Evolutionary conservation across 2,888 invertebrate species (phyloP).

Genomic region (Sphaerophoria taeniata): DNA sequence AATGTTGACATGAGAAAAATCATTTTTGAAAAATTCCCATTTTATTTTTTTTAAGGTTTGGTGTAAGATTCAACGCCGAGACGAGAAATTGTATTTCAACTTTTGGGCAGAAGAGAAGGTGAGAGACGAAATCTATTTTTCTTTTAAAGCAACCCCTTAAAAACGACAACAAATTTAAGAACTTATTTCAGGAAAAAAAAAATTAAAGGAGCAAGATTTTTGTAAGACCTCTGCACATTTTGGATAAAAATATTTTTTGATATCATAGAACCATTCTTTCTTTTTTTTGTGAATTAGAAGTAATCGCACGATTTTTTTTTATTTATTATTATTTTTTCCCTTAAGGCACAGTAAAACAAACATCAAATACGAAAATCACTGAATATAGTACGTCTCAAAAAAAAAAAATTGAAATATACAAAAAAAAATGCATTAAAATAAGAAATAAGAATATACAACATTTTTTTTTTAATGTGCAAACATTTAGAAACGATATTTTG

Average conservation of each 20-base stretch:
- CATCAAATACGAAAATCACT: slow-evolving; percentile 77
- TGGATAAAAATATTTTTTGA: slow-evolving; percentile 80
- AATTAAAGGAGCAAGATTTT: not conserved
- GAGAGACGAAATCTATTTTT: not conserved
- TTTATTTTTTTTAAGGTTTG: not conserved
- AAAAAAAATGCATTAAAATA: slow-evolving; percentile 31
- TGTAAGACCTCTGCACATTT: slow-evolving; percentile 41
- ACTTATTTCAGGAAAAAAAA: not conserved
- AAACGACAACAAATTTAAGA: not conserved
- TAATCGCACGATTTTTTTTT: slow-evolving; percentile 76
- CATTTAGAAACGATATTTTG: slow-evolving; percentile 53
- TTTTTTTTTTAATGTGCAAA: slow-evolving; percentile 64
- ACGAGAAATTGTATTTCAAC: too few relatives aligned
- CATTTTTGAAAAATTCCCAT: slow-evolving; percentile 30
- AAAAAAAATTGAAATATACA: slow-evolving; percentile 2
- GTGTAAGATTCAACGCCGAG: too few relatives aligned
- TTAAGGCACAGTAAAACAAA: slow-evolving; percentile 71
- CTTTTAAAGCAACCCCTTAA: slow-evolving; percentile 30
- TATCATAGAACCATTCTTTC: slow-evolving; percentile 61
- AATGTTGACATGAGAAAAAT: slow-evolving; percentile 64
- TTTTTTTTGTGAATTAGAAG: slow-evolving; percentile 71
- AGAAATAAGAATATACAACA: slow-evolving; percentile 30
- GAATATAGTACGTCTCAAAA: slow-evolving; percentile 57
- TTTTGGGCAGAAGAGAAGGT: not conserved
- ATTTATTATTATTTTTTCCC: slow-evolving; percentile 55